phyloP scores from a whole-genome alignment of 53 echinoderm and acorn worm genomes.

The Pentamera pediparva region DNA sequence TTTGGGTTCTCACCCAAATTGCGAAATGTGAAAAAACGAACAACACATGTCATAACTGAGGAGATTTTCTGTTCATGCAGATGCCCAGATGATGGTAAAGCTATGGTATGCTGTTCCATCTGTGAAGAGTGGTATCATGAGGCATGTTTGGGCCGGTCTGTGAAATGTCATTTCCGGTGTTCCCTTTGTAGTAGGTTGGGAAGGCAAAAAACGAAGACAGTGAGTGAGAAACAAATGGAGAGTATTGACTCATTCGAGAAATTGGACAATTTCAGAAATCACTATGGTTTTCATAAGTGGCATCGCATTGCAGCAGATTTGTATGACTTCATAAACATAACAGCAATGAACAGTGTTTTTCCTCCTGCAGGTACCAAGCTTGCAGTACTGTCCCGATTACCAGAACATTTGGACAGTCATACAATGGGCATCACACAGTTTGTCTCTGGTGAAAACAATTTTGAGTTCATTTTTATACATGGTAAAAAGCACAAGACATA shows the following conservation, averaged over 20 bases:
- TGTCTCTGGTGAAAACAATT: not conserved
- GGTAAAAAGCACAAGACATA: not conserved
- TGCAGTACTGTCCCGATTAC: not conserved
- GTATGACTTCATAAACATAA: not conserved
- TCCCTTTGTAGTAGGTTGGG: not conserved
- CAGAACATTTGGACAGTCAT: not conserved
- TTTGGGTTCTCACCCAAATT: not conserved
- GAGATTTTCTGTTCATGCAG: conserved; percentile 16
- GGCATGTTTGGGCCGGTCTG: not conserved
- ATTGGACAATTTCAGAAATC: not conserved
- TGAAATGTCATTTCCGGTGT: not conserved
- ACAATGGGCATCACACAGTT: not conserved
- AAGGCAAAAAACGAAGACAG: not conserved
- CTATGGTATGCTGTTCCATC: conserved; percentile 1
- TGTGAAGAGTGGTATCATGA: conserved; percentile 24
- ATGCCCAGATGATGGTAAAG: conserved; percentile 2
- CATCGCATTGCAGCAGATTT: not conserved
- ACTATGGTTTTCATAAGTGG: conserved; percentile 14
- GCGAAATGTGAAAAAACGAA: not conserved
- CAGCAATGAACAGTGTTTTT: not conserved
- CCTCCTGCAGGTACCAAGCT: conserved; percentile 1
- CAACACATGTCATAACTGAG: not conserved
- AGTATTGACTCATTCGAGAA: not conserved
- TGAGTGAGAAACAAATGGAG: not conserved
- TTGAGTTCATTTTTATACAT: not conserved